Base-by-base conservation (phyloP, 1,140 invertebrate species). In the Caenorhabditis briggsae region DNA sequence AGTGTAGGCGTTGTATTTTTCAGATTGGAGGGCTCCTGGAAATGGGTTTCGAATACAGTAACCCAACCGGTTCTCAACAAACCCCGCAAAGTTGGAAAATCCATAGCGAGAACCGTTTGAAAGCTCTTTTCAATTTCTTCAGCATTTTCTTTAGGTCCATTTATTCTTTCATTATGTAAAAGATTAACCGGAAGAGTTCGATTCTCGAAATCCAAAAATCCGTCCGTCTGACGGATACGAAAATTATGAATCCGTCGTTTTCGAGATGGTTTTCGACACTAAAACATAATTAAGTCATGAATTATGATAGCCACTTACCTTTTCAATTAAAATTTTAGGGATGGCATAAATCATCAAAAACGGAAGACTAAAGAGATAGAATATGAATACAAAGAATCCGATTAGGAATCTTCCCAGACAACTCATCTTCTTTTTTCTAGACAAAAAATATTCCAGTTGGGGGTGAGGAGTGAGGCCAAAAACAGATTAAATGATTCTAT, bases 191-290 rank as follows among this genome's bases (percentile, higher is more conserved):
- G 64, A 43, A 70, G 33, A 8, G 64, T 70, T 70, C 64, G 43
- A 8, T 70, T 70, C 41, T 70, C 64, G 2, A 70, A 70, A n/a
- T 70, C 64, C 6, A 46, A 8, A 16, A 70, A 70, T 5, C 33
- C 64, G 20, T 70, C 64, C 5, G 33, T 20, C 43, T 70, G 64
- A 8, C 64, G 64, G n/a, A 70, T 46, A 7, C 64, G 41, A n/a
- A 46, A 70, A n/a, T 70, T 70, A 16, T 33, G 64, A 20, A 70
- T 70, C 2, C 18, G 11, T 16, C 33, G 64, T 43, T 70, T 70
- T 70, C 33, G 33, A 16, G 64, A 70, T 70, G 64, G 64, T 46
- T 70, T 70, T 70, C 64, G 64, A 46, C 64, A 70, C 64, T 70
- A n/a, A 59, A 33, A 59, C 11, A 53, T 2, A 53, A 2, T 53